Evolutionary conservation across 2,797 vertebrate genomes (phyloP).

Genomic region (Octomys mimax): DNA sequence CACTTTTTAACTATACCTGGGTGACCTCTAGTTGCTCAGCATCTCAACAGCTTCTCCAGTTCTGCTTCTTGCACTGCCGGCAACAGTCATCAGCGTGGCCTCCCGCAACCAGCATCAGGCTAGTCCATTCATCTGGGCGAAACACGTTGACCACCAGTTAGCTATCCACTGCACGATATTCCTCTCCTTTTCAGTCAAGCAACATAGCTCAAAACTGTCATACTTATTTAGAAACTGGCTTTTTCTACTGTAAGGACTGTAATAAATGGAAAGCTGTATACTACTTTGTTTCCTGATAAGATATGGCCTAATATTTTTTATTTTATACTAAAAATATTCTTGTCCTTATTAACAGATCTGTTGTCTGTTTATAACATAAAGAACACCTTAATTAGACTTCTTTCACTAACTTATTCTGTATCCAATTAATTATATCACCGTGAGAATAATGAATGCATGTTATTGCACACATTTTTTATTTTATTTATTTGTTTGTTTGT

Average conservation of each 20-base stretch:
- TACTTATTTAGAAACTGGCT: not conserved
- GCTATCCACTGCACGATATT: not conserved
- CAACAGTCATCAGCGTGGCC: too few species aligned
- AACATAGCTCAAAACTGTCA: not conserved
- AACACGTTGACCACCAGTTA: too few species aligned
- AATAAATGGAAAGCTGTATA: not conserved
- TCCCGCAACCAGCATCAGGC: too few species aligned
- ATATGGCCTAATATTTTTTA: not conserved
- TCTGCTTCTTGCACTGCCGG: too few species aligned
- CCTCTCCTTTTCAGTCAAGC: not conserved
- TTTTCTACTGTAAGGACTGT: not conserved
- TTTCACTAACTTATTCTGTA: not conserved
- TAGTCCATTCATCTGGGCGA: too few species aligned
- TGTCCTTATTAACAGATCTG: not conserved
- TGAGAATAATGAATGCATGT: not conserved
- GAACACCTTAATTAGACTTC: not conserved
- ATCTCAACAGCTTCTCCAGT: too few species aligned
- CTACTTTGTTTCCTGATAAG: not conserved
- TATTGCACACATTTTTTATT: not conserved
- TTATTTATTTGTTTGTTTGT: too few species aligned
- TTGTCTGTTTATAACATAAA: not conserved
- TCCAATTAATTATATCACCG: not conserved
- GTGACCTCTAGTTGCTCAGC: too few species aligned
- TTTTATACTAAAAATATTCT: conserved; percentile 1
- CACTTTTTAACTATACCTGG: too few species aligned